Evolutionary conservation across 2,888 invertebrate genomes (phyloP), one percentile per base, ranked within the genome.

Genomic region (Drosophila anceps): DNA sequence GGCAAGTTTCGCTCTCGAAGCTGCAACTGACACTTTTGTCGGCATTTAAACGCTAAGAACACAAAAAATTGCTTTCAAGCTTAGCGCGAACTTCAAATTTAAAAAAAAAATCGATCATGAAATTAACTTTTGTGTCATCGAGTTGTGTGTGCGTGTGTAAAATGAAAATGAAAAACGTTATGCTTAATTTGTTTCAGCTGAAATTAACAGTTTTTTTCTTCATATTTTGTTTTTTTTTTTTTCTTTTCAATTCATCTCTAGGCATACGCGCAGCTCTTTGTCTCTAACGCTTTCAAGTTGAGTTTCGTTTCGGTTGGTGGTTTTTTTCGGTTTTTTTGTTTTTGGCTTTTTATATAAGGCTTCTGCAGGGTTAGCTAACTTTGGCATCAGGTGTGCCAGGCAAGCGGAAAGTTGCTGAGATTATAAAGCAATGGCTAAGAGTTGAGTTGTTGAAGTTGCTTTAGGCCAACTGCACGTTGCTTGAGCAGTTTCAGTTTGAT

Each of bases 181-280:
- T 85, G 83, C 81, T 83, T 84, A 73, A 88, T 84, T 88, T 72
- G 84, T 68, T 81, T 86, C 58, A 72, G 53, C 51, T 44, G 53
- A 63, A 85, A 72, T 65, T 59, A 71, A 71, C 66, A 57, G 57
- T 65, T 54, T 64, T 54, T 53, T 43, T n/a, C n/a, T 43, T 41
- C 15, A 1, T n/a, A 1, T 8, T 39, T 8, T n/a, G 15, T 18
- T 39, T 39, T 39, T 41, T 4, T 41, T 41, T 50, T 53, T 35
- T 8, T 39, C 18, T 53, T n/a, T 12, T 43, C 20, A 12, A 50
- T 31, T 29, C 27, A 35, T 33, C 29, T 65, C 65, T 62, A 54
- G 33, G 58, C 75, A 60, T 35, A 20, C 54, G 50, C 43, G 44
- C 27, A 46, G 39, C 37, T 33, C 59, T 60, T 59, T 66, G 60